Conservation (phyloP, 2,113 vertebrate genomes). For the Istiophorus platypterus region DNA sequence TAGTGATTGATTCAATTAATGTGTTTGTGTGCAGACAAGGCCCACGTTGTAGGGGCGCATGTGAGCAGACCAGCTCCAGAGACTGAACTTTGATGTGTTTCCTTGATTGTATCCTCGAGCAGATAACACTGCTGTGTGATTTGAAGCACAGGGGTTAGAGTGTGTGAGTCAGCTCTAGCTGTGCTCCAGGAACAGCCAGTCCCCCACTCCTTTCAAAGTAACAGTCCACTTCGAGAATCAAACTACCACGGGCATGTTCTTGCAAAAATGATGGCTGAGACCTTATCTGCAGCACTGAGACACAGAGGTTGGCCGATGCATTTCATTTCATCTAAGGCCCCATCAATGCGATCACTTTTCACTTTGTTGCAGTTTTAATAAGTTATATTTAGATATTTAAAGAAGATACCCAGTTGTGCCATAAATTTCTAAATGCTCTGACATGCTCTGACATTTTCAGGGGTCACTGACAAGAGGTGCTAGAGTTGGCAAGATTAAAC, state of each 20-base stretch:
- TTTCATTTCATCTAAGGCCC: conserved; percentile 6
- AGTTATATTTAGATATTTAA: background rate
- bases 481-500: background rate
- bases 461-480: background rate
- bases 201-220: conserved; percentile 72
- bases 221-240: conserved; percentile 58
- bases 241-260: conserved; percentile 50
- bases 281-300: conserved; percentile 28
- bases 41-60: conserved; percentile 23
- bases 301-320: background rate
- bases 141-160: conserved; percentile 65
- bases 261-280: conserved; percentile 30
- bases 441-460: conserved; percentile 6
- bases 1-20: conserved; percentile 65
- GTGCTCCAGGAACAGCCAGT: conserved; percentile 64
- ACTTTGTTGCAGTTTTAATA: conserved; percentile 10
- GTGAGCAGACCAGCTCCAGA: conserved; percentile 57
- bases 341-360: conserved; percentile 2
- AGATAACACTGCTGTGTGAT: conserved; percentile 69
- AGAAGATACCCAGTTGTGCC: background rate
- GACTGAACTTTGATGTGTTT: conserved; percentile 77
- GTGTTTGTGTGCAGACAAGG: conserved; percentile 32
- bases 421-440: too few species aligned
- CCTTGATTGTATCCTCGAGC: conserved; percentile 77
- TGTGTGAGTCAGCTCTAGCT: conserved; percentile 68